Conservation (phyloP, 2,888 invertebrate genomes). For the Monopis laevigella region DNA sequence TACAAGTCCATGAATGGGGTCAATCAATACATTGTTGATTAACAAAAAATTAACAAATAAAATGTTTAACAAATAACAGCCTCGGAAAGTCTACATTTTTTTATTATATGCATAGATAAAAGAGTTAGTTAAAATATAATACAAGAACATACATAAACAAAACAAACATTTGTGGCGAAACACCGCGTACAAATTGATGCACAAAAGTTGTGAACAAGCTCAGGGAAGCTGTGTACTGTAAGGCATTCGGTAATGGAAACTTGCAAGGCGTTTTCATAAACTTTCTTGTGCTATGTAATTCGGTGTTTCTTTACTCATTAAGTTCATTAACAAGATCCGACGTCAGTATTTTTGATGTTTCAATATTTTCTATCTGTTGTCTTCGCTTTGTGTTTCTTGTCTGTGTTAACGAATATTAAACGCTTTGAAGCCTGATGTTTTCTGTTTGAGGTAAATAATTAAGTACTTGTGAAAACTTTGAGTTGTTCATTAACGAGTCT, state of each 20-base stretch:
- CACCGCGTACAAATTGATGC: slow-evolving; percentile 3
- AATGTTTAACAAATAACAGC: no score
- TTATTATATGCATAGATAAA: no score
- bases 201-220: slow-evolving; percentile 4
- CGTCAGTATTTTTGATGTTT: slow-evolving; percentile 55
- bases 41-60: no score
- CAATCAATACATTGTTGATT: no score
- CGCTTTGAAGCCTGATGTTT: slow-evolving; percentile 59
- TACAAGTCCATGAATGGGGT: no score
- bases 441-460: slow-evolving; percentile 61
- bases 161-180: background rate
- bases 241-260: slow-evolving; percentile 31
- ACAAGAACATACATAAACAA: background rate
- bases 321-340: slow-evolving; percentile 56
- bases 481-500: slow-evolving; percentile 57
- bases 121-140: background rate
- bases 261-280: slow-evolving; percentile 43
- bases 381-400: slow-evolving; percentile 44
- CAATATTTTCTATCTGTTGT: slow-evolving; percentile 52
- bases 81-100: no score
- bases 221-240: slow-evolving; percentile 7
- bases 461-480: slow-evolving; percentile 59
- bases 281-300: slow-evolving; percentile 40
- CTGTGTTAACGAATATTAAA: slow-evolving; percentile 54
- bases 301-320: slow-evolving; percentile 52